phyloP scores from a whole-genome alignment of 1,140 invertebrate species.

The Drosophila malerkotliana region DNA sequence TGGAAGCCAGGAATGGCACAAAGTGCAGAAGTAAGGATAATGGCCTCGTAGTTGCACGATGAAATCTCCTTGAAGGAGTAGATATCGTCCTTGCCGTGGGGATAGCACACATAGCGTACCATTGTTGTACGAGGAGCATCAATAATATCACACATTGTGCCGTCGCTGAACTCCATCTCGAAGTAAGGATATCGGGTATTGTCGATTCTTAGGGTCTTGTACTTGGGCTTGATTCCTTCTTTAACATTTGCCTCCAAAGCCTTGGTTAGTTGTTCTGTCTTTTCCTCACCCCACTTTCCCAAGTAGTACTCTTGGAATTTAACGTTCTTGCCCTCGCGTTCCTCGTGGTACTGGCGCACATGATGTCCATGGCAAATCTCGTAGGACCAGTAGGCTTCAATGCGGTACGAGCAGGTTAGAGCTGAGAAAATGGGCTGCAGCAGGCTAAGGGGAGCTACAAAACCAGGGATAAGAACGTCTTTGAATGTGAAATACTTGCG shows the following conservation, averaged over 20 bases:
- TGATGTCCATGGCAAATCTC: slow-evolving; percentile 97
- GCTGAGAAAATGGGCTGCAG: slow-evolving; percentile 90
- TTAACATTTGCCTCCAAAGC: slow-evolving; percentile 83
- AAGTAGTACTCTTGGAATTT: slow-evolving; percentile 93
- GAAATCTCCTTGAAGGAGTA: slow-evolving; percentile 96
- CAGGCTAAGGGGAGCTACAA: slow-evolving; percentile 88
- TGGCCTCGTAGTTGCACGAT: slow-evolving; percentile 96
- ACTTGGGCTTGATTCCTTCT: slow-evolving; percentile 84
- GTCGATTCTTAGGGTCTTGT: slow-evolving; percentile 91
- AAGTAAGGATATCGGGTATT: slow-evolving; percentile 93
- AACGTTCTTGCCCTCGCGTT: slow-evolving; percentile 93
- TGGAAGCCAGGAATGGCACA: slow-evolving; percentile 96
- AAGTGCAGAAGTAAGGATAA: slow-evolving; percentile 92
- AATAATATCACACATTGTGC: slow-evolving; percentile 96
- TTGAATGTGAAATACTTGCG: neutral
- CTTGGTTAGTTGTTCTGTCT: slow-evolving; percentile 85
- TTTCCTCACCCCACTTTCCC: slow-evolving; percentile 89
- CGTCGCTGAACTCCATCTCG: slow-evolving; percentile 91
- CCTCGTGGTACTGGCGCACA: slow-evolving; percentile 97
- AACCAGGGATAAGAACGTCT: neutral
- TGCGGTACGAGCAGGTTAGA: slow-evolving; percentile 91
- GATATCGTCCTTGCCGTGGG: slow-evolving; percentile 94
- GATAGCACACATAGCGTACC: slow-evolving; percentile 93
- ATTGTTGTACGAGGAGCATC: slow-evolving; percentile 91
- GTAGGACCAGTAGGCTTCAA: slow-evolving; percentile 99